Base-by-base conservation (phyloP, 2,113 vertebrate genomes). In the Zeus faber region DNA sequence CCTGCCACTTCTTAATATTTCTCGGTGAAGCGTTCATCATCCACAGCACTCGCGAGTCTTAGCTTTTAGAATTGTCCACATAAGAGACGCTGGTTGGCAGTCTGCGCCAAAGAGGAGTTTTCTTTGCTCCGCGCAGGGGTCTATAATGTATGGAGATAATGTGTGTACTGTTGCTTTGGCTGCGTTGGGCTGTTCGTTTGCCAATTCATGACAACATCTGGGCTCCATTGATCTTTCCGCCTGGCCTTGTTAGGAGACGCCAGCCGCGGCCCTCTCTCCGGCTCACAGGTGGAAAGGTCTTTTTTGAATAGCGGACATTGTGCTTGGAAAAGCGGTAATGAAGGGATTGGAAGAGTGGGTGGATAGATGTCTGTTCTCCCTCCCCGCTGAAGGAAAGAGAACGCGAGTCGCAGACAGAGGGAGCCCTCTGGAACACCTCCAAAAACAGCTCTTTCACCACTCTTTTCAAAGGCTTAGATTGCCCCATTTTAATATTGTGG, bases 261-360 rank as follows among this genome's bases (percentile, higher is more conserved):
- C 74, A 67, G 67, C 76, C 81, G 53, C 40, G 25, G 14, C 24
- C 26, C 27, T 4, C 58, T 70, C 74, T 76, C 35, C 58, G 70
- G 58, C 74, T 81, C 73, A 58, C 64, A 70, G 69, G 73, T 65
- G 48, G 70, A 62, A 50, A 62, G 14, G 11, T 0, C 1, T 16
- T 66, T 72, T 29, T 25, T 89, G 80, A 90, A 89, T 86, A 63
- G 73, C 71, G 33, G 46, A 70, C 84, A 75, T 88, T 89, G 86
- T 90, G 80, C 33, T 64, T 40, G 49, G 55, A 26, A 14, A 21
- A 67, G 0, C 46, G 37, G 52, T 20, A 22, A 14, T 14, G 37
- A n/a, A 16, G 35, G 50, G 24, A 27, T 27, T 29, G 49, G 13
- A 37, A 14, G 50, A 52, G 6, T 10, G 31, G 49, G 31, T 51